Base-by-base conservation (phyloP, 2,113 vertebrate genomes). In the Psittacus erithacus region DNA sequence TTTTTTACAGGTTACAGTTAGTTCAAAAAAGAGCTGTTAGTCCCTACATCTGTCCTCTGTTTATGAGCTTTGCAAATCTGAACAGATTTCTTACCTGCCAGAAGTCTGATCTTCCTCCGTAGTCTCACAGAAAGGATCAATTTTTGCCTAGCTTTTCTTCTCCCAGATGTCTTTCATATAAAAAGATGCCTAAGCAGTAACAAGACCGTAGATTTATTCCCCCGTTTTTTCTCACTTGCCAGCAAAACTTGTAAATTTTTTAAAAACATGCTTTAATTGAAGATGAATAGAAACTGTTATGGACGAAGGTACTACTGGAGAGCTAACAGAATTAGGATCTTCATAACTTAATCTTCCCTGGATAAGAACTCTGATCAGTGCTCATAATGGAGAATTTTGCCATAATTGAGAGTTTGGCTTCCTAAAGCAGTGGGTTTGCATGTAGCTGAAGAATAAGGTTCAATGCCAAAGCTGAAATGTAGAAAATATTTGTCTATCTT, bases 41-140 rank as follows among this genome's bases (percentile, higher is more conserved):
- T 14, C 28, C 7, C 27, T 29, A 22, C 6, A 19, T 25, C 29
- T 84, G 12, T 52, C 25, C 27, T 67, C 64, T 65, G 71, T 27
- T 67, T 1, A 8, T 57, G 16, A 69, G 24, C 12, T 75, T 38
- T n/a, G 55, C 24, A 86, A 47, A 81, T 52, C 25, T 43, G 43
- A 52, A 27, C 14, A 33, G 29, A 68, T 85, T 82, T 88, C 62
- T 85, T 82, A 47, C 27, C 43, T 76, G 13, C 20, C 29, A 47
- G 28, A 31, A 1, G 2, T 41, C 41, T 76, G 17, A 52, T 79
- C 62, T 85, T 27, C 24, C 8, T 85, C 35, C 0, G 0, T 50
- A 67, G 41, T 27, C 44, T 76, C 28, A 57, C 23, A 55, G 25
- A 3, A 71, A 73, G 39, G 16, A 31, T 50, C 15, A 39, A 7